phyloP scores from a whole-genome alignment of 2,888 invertebrate species.

The Zootermopsis nevadensis region DNA sequence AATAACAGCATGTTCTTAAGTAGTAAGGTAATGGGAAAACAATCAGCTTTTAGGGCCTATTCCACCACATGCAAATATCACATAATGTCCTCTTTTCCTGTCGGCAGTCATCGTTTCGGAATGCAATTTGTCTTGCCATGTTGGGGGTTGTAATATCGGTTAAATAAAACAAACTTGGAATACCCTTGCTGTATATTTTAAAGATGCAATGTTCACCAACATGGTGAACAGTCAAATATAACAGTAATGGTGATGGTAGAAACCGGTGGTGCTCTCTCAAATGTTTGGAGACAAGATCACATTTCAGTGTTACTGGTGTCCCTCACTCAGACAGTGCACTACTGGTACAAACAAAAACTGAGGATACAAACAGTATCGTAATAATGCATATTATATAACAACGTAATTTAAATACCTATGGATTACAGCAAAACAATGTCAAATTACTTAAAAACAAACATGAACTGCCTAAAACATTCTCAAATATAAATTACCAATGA shows the following conservation, averaged over 20 bases:
- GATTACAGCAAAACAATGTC: slow-evolving; percentile 16
- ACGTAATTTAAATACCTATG: slow-evolving; percentile 8
- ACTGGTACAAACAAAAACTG: slow-evolving; percentile 21
- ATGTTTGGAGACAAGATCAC: no score
- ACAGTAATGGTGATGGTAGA: slow-evolving; percentile 17
- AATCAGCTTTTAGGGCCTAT: no score
- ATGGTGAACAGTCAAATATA: slow-evolving; percentile 22
- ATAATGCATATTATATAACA: background rate
- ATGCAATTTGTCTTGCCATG: no score
- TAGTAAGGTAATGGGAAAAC: no score
- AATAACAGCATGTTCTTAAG: no score
- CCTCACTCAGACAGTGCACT: background rate
- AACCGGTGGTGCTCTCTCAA: background rate
- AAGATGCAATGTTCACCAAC: background rate
- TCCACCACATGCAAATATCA: no score
- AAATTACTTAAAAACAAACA: background rate
- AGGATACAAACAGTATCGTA: slow-evolving; percentile 20
- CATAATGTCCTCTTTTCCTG: no score
- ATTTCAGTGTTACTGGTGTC: background rate
- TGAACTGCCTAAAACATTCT: slow-evolving; percentile 6
- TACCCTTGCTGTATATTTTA: slow-evolving; percentile 35
- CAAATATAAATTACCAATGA: background rate
- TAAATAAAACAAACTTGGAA: background rate
- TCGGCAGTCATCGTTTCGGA: no score
- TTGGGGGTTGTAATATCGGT: no score